A percentile compares a stretch with the other conserved stretches of the same genome.
Evolutionary conservation across 2,113 vertebrate genomes (phyloP).

Genomic region (Cavia porcellus): DNA sequence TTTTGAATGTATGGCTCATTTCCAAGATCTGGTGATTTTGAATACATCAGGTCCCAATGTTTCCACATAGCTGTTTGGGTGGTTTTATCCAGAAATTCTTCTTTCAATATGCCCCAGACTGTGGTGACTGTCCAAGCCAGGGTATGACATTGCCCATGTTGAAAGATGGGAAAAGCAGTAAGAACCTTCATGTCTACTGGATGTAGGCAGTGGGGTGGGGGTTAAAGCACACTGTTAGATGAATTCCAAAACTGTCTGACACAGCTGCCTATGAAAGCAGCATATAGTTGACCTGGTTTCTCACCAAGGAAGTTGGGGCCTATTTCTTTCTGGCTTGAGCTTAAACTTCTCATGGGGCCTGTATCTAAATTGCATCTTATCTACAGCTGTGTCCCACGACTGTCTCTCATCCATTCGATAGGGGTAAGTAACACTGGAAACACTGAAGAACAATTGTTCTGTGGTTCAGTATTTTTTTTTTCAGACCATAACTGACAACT

Average conservation of each 20-base stretch:
- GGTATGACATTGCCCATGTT: background rate
- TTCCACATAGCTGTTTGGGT: background rate
- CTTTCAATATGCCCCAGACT: background rate
- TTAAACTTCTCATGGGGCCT: background rate
- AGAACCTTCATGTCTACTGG: background rate
- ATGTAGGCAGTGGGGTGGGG: background rate
- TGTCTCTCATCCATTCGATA: background rate
- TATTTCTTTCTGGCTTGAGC: background rate
- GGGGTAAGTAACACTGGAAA: background rate
- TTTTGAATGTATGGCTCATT: background rate
- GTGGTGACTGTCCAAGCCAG: background rate
- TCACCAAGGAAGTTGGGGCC: background rate
- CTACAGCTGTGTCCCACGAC: background rate
- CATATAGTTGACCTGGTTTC: background rate
- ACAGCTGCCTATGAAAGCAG: background rate
- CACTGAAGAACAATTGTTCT: background rate
- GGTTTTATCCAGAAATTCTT: background rate
- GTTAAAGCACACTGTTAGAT: background rate
- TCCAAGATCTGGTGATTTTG: background rate
- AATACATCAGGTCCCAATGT: background rate
- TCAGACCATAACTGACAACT: no score
- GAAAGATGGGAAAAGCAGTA: background rate
- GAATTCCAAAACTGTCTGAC: background rate
- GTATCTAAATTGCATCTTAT: background rate
- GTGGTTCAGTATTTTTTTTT: no score